Percentiles rank a stretch among this genome's conserved stretches.
Conservation (phyloP, 2,888 invertebrate genomes). For the Sinodicranocentrus sp. region DNA sequence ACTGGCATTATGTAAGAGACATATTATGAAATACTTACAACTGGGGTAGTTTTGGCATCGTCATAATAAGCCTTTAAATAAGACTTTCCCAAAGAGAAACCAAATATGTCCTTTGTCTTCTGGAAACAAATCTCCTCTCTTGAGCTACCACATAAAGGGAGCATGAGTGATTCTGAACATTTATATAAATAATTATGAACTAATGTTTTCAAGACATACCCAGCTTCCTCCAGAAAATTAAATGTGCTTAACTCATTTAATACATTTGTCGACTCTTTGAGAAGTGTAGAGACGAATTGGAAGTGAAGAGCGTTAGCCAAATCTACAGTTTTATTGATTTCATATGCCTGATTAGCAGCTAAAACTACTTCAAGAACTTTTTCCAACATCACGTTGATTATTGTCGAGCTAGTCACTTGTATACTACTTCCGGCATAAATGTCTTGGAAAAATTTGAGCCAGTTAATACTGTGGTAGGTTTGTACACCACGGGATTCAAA, state of each 20-base stretch:
- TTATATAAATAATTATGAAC: too few species aligned
- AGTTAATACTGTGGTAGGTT: constrained; percentile 20
- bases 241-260: neutral
- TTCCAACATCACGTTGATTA: neutral
- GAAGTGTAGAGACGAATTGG: too few species aligned
- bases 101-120: neutral
- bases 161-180: too few species aligned
- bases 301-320: constrained; percentile 23
- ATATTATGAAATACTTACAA: constrained; percentile 21
- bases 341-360: neutral
- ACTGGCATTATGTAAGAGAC: neutral
- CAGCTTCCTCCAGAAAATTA: constrained; percentile 27
- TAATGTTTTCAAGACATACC: neutral
- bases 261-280: neutral
- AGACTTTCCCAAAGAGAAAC: neutral
- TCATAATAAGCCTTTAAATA: neutral
- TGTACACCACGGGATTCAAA: neutral
- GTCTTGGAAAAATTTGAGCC: constrained; percentile 48
- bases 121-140: neutral
- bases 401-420: constrained; percentile 10
- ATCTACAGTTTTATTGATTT: neutral
- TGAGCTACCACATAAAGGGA: neutral
- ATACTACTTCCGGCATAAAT: constrained; percentile 48
- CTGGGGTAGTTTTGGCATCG: neutral
- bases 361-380: constrained; percentile 11